Evolutionary conservation across 2,113 vertebrate species (phyloP).

Genomic region (Hydrolagus affinis): DNA sequence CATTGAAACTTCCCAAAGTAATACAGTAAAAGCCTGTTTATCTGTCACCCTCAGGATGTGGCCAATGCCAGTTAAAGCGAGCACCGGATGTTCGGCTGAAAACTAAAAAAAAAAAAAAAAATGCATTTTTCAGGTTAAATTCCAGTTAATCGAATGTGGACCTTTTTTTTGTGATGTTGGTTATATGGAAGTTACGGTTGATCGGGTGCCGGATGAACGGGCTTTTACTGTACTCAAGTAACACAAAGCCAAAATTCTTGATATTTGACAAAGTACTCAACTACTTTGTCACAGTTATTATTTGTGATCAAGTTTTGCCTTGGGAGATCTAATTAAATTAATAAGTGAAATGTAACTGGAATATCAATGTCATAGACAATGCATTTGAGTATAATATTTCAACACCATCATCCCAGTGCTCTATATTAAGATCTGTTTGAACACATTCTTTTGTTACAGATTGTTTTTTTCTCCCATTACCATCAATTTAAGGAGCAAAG

Average conservation of each 20-base stretch:
- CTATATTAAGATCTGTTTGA: neutral
- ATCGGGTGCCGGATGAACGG: too few relatives aligned
- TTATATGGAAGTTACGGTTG: too few relatives aligned
- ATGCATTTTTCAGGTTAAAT: too few relatives aligned
- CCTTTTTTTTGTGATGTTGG: too few relatives aligned
- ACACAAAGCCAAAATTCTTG: neutral
- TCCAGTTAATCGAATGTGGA: too few relatives aligned
- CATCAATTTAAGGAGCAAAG: neutral
- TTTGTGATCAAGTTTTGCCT: neutral
- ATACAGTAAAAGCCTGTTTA: too few relatives aligned
- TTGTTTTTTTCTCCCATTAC: neutral
- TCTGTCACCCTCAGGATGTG: too few relatives aligned
- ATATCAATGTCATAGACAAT: neutral
- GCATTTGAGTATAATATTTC: neutral
- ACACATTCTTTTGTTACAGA: neutral
- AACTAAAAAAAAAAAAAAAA: too few relatives aligned
- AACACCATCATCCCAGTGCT: neutral
- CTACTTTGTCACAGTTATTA: neutral
- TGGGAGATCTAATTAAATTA: neutral
- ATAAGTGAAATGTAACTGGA: neutral
- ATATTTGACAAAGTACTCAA: neutral
- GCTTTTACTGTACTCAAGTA: too few relatives aligned
- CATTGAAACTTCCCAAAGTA: too few relatives aligned
- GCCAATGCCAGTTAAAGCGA: too few relatives aligned
- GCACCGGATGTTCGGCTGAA: too few relatives aligned